Evolutionary conservation across 2,113 vertebrate genomes (phyloP), one percentile per base, ranked within the genome.

Genomic region (Thunnus maccoyii): DNA sequence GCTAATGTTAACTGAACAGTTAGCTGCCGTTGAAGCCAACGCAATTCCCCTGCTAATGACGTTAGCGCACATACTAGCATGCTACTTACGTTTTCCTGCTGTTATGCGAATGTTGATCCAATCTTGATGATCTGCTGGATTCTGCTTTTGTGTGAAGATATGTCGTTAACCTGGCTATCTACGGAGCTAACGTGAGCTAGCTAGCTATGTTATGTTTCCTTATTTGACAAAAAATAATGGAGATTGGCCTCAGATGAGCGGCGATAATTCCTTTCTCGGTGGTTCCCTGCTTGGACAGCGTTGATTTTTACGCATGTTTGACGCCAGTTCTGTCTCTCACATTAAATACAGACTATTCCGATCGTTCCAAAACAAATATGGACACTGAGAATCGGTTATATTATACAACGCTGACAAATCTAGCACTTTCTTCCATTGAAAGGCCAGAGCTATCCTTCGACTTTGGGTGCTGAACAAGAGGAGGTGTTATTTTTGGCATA

Each of bases 391-490:
- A 78, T 72, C 67, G 69, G 88, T 83, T 88, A 88, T 92, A 86
- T 89, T 91, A 93, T 86, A 92, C 84, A 93, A 92, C 89, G 91
- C 82, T 80, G 73, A 77, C 86, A 90, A 89, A 93, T 94, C 92
- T 88, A 89, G 91, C 86, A 93, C 93, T 94, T 94, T 94, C 92
- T 85, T 93, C 94, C 90, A 94, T 95, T 93, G 91, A 93, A 88
- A 94, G 93, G 90, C 93, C 94, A 94, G 88, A 93, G 94, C 93
- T 94, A 91, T 95, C 94, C 93, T 92, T 94, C 94, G 88, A 94
- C 94, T 95, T 93, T 93, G 92, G 94, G 94, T 95, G 94, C 94
- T 94, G 93, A 90, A 92, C 85, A 90, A 95, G 93, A 92, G 94
- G 93, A 91, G 94, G 95, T 91, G 81, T 89, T 91, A 89, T 89